Conservation (phyloP, 2,888 invertebrate genomes). For the Papilio demoleus region DNA sequence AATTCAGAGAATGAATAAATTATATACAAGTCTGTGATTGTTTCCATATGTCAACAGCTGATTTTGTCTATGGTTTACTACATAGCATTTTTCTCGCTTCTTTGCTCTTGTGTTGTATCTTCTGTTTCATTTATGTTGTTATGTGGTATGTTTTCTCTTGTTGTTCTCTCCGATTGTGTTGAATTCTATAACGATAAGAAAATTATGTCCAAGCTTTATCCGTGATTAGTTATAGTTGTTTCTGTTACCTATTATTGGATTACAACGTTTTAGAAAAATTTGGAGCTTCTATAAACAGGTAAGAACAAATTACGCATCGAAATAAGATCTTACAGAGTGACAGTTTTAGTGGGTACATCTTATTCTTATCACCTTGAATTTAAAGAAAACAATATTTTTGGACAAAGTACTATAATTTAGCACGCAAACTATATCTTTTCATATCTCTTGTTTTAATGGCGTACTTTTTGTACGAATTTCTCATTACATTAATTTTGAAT, state of each 20-base stretch:
- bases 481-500: neutral
- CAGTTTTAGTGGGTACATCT: conserved; percentile 64
- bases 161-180: conserved; percentile 68
- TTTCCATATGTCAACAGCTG: conserved; percentile 58
- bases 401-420: neutral
- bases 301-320: conserved; percentile 71
- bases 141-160: conserved; percentile 68
- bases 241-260: conserved; percentile 58
- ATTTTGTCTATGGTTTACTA: conserved; percentile 56
- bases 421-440: too few species aligned
- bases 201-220: conserved; percentile 59
- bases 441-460: neutral
- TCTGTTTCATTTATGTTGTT: conserved; percentile 50
- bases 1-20: too few species aligned
- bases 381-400: conserved; percentile 50
- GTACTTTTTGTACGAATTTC: neutral
- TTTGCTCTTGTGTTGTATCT: conserved; percentile 51
- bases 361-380: conserved; percentile 76
- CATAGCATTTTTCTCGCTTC: conserved; percentile 47
- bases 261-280: conserved; percentile 54
- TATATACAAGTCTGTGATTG: neutral
- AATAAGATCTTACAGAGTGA: conserved; percentile 60
- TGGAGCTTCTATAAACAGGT: conserved; percentile 59
- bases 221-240: conserved; percentile 60
- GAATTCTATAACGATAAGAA: conserved; percentile 66